phyloP scores from a whole-genome alignment of 2,888 invertebrate genomes.

The Caenorhabditis japonica region DNA sequence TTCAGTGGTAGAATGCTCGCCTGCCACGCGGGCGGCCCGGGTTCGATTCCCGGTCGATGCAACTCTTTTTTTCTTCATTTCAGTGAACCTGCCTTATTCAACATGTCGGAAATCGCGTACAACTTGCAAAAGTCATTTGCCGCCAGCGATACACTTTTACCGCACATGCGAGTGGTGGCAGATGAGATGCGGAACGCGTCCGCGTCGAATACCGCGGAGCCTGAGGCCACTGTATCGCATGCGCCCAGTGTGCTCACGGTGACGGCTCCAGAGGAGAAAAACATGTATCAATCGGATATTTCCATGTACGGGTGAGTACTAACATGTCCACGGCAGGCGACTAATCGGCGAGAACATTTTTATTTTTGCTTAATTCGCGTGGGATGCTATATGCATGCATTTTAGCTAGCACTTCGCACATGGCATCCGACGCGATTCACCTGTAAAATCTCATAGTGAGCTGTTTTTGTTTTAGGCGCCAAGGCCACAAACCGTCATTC shows the following conservation, averaged over 20 bases:
- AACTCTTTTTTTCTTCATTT: constrained; percentile 36
- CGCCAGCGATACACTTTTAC: constrained; percentile 56
- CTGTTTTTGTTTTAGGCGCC: constrained; percentile 13
- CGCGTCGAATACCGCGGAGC: constrained; percentile 29
- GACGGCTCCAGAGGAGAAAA: constrained; percentile 36
- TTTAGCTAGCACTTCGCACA: no score
- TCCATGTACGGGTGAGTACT: constrained; percentile 54
- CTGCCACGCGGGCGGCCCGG: constrained; percentile 72
- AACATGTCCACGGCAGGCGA: constrained; percentile 20
- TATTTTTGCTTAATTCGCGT: no score
- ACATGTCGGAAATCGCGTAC: constrained; percentile 40
- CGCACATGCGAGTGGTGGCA: constrained; percentile 41
- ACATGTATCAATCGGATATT: constrained; percentile 54
- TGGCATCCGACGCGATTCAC: no score
- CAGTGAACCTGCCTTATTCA: constrained; percentile 59
- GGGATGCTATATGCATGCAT: no score
- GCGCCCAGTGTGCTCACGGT: constrained; percentile 53
- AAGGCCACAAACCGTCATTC: constrained; percentile 64
- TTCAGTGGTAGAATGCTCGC: constrained; percentile 73
- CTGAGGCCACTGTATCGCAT: constrained; percentile 40
- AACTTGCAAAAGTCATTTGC: constrained; percentile 48
- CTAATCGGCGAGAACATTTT: no score
- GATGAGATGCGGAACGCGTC: constrained; percentile 35
- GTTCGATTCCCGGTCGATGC: constrained; percentile 72
- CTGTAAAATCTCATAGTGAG: no score